Conservation (phyloP, 2,888 invertebrate genomes). For the Baccha elongata region DNA sequence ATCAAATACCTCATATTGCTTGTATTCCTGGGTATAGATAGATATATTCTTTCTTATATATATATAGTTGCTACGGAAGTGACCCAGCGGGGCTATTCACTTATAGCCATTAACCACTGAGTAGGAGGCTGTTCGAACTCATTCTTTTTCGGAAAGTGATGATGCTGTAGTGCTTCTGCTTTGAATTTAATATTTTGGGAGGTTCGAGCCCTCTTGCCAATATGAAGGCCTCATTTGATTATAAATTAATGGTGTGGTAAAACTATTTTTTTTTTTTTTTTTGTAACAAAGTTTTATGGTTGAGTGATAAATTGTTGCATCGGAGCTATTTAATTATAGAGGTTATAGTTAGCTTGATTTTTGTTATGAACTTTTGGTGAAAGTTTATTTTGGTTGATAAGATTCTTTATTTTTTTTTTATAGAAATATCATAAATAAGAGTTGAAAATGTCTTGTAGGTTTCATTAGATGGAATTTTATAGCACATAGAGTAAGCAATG, state of each 20-base stretch:
- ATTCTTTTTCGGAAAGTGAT: constrained; percentile 58
- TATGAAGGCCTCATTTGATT: constrained; percentile 64
- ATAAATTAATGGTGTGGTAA: constrained; percentile 71
- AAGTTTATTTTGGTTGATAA: constrained; percentile 19
- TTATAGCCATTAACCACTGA: constrained; percentile 68
- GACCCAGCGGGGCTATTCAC: constrained; percentile 68
- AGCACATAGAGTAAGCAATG: too few relatives aligned
- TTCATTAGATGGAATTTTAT: too few relatives aligned
- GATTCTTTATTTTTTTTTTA: too few relatives aligned
- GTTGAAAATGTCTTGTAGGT: too few relatives aligned
- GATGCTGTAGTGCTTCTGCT: constrained; percentile 41
- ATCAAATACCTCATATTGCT: neutral
- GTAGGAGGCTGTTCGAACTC: constrained; percentile 52
- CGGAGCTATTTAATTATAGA: constrained; percentile 58
- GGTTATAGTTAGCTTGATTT: constrained; percentile 6
- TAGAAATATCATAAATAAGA: too few relatives aligned
- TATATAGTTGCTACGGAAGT: constrained; percentile 62
- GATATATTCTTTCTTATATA: constrained; percentile 12
- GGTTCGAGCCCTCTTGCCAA: constrained; percentile 37
- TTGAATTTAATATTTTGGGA: constrained; percentile 30
- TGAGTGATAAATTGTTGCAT: constrained; percentile 56
- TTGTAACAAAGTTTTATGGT: constrained; percentile 55
- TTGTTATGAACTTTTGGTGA: constrained; percentile 26
- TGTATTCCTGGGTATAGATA: neutral
- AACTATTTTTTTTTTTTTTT: too few relatives aligned